Conservation (phyloP, 2,888 invertebrate genomes). For the Scaptomyza caliginosa region DNA sequence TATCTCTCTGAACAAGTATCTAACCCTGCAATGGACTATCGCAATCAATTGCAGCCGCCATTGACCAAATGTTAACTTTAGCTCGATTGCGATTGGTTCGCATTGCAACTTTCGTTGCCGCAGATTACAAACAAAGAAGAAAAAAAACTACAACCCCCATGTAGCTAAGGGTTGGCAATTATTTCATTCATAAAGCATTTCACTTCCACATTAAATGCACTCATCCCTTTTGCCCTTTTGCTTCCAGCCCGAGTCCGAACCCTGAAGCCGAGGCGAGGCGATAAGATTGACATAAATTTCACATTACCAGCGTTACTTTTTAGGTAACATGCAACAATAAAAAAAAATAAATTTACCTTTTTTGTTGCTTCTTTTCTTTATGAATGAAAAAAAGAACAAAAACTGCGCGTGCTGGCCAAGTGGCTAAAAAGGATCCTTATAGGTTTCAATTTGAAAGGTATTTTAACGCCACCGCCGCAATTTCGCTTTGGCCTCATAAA, state of each 20-base stretch:
- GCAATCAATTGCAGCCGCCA: conserved; percentile 64
- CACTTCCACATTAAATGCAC: conserved; percentile 51
- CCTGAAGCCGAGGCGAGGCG: conserved; percentile 45
- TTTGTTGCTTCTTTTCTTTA: no score
- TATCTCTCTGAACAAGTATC: conserved; percentile 60
- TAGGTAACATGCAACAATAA: conserved; percentile 35
- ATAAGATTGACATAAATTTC: conserved; percentile 77
- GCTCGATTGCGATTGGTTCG: conserved; percentile 57
- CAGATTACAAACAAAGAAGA: conserved; percentile 27
- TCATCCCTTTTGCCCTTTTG: no score
- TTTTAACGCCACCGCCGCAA: conserved; percentile 81
- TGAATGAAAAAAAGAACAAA: conserved; percentile 73
- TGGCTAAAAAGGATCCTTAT: conserved; percentile 8
- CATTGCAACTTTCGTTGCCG: conserved; percentile 45
- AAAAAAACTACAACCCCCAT: conserved; percentile 42
- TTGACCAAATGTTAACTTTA: conserved; percentile 63
- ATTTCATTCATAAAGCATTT: conserved; percentile 64
- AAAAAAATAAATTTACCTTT: conserved; percentile 31
- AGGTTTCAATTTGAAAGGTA: conserved; percentile 55
- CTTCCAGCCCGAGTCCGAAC: conserved; percentile 25
- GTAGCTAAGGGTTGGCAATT: conserved; percentile 42
- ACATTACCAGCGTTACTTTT: conserved; percentile 63
- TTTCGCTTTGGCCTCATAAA: conserved; percentile 75
- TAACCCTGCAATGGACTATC: conserved; percentile 35
- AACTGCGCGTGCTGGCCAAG: conserved; percentile 46